These are phyloP conservation scores for Sinhomidia bicolor DNA, from an alignment of 2,888 invertebrate species.

Conservation along the genomic window DNA sequence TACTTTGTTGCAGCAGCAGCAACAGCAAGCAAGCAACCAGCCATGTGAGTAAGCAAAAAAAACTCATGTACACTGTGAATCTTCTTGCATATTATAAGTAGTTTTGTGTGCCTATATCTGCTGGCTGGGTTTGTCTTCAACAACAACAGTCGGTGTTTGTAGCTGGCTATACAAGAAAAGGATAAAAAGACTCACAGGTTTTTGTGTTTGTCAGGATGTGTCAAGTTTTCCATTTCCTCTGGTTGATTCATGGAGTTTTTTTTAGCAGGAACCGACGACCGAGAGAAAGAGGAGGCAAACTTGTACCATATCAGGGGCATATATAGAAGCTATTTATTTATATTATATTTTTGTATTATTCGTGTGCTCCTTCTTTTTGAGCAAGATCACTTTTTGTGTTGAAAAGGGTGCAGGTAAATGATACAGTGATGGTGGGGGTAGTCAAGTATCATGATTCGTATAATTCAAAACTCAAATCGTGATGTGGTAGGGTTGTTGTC, in stretches of 20 bases:
- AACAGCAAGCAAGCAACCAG: neutral
- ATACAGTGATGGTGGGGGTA: neutral
- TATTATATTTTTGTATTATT: neutral
- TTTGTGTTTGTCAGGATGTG: conserved; percentile 69
- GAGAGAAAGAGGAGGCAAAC: conserved; percentile 26
- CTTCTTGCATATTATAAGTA: neutral
- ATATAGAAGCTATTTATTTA: neutral
- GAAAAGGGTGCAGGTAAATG: neutral
- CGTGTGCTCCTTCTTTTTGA: neutral
- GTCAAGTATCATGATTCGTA: conserved; percentile 8
- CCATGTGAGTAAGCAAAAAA: neutral
- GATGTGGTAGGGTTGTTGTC: neutral
- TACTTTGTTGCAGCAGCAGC: neutral
- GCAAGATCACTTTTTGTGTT: neutral
- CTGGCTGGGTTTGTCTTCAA: no score
- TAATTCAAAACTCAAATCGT: neutral
- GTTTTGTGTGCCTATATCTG: neutral
- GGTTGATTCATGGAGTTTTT: conserved; percentile 66
- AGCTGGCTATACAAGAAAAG: neutral
- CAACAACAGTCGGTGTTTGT: neutral
- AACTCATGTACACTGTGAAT: neutral
- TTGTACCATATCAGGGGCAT: neutral
- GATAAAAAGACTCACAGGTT: conserved; percentile 62
- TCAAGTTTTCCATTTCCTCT: conserved; percentile 73
- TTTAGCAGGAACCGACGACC: conserved; percentile 29